These are phyloP conservation scores for Pseudomyrmex concolor DNA, from an alignment of 1,140 invertebrate species.

Conservation along the genomic window DNA sequence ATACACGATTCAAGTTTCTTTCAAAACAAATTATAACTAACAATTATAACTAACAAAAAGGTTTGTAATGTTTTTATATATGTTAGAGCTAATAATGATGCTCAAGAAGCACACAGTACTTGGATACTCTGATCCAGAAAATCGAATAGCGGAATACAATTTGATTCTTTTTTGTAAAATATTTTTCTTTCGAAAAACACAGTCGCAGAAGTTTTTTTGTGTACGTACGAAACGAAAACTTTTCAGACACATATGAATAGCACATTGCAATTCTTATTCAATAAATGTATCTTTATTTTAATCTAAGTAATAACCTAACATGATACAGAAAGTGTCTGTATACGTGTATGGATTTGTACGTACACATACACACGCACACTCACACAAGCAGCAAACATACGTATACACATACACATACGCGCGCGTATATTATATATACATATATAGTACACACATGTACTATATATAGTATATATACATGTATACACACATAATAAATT, in stretches of 20 bases:
- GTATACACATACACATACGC: too few relatives aligned
- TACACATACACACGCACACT: slow-evolving; percentile 2
- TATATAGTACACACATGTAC: slow-evolving; percentile 8
- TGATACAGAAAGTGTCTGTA: slow-evolving; percentile 61
- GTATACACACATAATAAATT: slow-evolving; percentile 59
- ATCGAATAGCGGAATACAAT: too few relatives aligned
- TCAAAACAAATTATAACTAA: slow-evolving; percentile 15
- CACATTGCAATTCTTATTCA: slow-evolving; percentile 57
- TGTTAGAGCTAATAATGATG: too few relatives aligned
- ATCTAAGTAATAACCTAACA: slow-evolving; percentile 67
- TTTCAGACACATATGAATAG: slow-evolving; percentile 41
- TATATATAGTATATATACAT: slow-evolving; percentile 11
- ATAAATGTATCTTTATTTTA: slow-evolving; percentile 70
- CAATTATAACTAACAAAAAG: background rate
- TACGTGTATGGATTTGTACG: slow-evolving; percentile 17
- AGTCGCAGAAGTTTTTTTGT: too few relatives aligned
- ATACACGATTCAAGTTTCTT: slow-evolving; percentile 14
- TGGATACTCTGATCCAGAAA: too few relatives aligned
- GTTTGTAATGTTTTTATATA: too few relatives aligned
- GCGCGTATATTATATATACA: slow-evolving; percentile 16
- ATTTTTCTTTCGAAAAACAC: too few relatives aligned
- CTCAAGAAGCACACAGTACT: too few relatives aligned
- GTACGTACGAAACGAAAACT: slow-evolving; percentile 12
- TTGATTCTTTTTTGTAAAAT: too few relatives aligned
- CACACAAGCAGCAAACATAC: too few relatives aligned